Conservation (phyloP, 1,140 invertebrate species). For the Drosophila kohkoa region DNA sequence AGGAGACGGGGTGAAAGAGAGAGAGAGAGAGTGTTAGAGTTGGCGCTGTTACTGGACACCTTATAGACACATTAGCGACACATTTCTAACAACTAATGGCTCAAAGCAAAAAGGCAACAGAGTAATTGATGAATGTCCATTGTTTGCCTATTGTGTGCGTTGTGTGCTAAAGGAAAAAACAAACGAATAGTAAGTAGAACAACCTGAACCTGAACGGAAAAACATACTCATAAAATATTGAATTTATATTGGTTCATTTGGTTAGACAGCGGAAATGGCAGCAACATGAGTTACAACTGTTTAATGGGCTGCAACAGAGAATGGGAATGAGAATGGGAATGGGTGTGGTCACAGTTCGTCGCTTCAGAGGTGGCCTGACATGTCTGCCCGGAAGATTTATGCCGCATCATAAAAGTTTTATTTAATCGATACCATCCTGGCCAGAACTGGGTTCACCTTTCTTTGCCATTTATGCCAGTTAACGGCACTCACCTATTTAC, state of each 20-base stretch:
- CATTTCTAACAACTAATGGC: constrained; percentile 40
- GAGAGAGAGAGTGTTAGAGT: not conserved
- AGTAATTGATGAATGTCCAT: constrained; percentile 57
- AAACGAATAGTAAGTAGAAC: constrained; percentile 6
- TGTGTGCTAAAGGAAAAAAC: not conserved
- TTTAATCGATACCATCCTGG: constrained; percentile 34
- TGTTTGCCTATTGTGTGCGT: constrained; percentile 27
- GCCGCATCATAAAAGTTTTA: constrained; percentile 51
- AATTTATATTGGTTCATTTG: constrained; percentile 71
- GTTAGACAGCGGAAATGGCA: constrained; percentile 59
- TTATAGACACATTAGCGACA: constrained; percentile 42
- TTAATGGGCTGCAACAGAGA: constrained; percentile 33
- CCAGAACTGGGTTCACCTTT: constrained; percentile 21
- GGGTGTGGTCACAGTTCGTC: constrained; percentile 26
- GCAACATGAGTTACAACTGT: constrained; percentile 67
- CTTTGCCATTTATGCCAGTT: constrained; percentile 29
- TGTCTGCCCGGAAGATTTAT: constrained; percentile 52
- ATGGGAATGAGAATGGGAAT: constrained; percentile 29
- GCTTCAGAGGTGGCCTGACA: constrained; percentile 31
- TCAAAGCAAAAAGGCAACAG: constrained; percentile 24
- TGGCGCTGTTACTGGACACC: constrained; percentile 38
- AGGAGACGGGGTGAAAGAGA: too few relatives aligned
- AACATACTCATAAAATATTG: constrained; percentile 63
- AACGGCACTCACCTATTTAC: constrained; percentile 22
- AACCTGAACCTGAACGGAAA: constrained; percentile 11